Base-by-base conservation (phyloP, 2,113 vertebrate species). In the Myotis lucifugus region DNA sequence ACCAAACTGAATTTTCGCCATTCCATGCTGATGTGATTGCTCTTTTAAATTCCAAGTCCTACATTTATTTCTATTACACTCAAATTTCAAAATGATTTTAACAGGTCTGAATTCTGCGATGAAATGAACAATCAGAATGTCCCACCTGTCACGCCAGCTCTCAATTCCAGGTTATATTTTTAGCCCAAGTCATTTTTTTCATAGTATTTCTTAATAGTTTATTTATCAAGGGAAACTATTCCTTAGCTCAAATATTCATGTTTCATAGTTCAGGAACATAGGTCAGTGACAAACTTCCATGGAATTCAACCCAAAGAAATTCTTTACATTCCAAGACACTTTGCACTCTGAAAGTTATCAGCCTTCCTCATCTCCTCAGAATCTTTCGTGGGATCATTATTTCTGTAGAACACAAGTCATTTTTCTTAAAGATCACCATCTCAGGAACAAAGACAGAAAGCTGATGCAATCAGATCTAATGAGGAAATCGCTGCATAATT, bases 111-210 rank as follows among this genome's bases (percentile, higher is more conserved):
- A 67, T 86, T 67, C 85, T 87, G 17, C n/a, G 37, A 34, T 88
- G 66, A 88, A 95, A 72, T 76, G 70, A 93, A 84, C 56, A 78
- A 86, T 87, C 92, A 54, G 29, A 78, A 84, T 85, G 95, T 96
- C 85, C 94, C 61, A 46, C 40, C 76, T 85, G 83, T 85, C 78
- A 69, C 59, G 82, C 85, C 90, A 91, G 42, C 37, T 88, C 81
- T 85, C 37, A 48, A 74, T 69, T 88, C 72, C 88, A 88, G 15
- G 50, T 90, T 84, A n/a, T 29, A 66, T 87, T 93, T 95, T 95
- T 73, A 87, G 70, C 73, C 66, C 29, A 32, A 52, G 8, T 74
- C 64, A 87, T 32, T n/a, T 67, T 67, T 67, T 67, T 8, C 64
- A 17, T 15, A 67, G 29, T n/a, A 67, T 67, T 67, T 67, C 64